Conservation (phyloP, 2,888 invertebrate genomes). For the Hemistola chrysoprasaria region DNA sequence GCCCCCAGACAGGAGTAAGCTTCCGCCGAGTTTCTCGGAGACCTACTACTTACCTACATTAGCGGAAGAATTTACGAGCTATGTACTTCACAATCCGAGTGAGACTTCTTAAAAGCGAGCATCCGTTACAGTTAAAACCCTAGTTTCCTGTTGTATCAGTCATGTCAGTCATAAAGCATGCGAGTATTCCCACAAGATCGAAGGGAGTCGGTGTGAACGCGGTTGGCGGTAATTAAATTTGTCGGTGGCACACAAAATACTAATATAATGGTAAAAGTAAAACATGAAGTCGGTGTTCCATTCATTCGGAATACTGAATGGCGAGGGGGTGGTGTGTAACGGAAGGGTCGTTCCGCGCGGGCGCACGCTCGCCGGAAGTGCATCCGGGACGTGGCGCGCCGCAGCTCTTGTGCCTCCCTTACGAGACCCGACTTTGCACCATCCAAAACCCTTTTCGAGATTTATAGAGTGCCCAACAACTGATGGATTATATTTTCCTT, state of each 20-base stretch:
- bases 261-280: too few species aligned
- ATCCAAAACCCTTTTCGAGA: constrained; percentile 11
- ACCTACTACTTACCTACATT: constrained; percentile 15
- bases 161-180: constrained; percentile 33
- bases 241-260: constrained; percentile 34
- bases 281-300: constrained; percentile 38
- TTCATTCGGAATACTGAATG: constrained; percentile 59
- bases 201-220: constrained; percentile 33
- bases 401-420: constrained; percentile 49
- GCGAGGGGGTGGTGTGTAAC: constrained; percentile 71
- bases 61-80: constrained; percentile 24
- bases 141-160: constrained; percentile 36
- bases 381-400: constrained; percentile 77
- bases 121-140: constrained; percentile 28
- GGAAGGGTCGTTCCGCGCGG: constrained; percentile 77
- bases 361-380: constrained; percentile 71
- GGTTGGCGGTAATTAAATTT: constrained; percentile 44
- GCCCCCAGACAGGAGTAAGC: background rate
- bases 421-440: constrained; percentile 26
- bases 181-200: constrained; percentile 46
- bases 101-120: constrained; percentile 28
- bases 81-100: constrained; percentile 27
- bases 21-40: constrained; percentile 11
- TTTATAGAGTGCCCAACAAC: too few species aligned
- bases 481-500: too few species aligned